Percentiles rank a stretch among this genome's conserved stretches.
Evolutionary conservation across 2,888 invertebrate species (phyloP).

Genomic region (Vesta saturnalis): DNA sequence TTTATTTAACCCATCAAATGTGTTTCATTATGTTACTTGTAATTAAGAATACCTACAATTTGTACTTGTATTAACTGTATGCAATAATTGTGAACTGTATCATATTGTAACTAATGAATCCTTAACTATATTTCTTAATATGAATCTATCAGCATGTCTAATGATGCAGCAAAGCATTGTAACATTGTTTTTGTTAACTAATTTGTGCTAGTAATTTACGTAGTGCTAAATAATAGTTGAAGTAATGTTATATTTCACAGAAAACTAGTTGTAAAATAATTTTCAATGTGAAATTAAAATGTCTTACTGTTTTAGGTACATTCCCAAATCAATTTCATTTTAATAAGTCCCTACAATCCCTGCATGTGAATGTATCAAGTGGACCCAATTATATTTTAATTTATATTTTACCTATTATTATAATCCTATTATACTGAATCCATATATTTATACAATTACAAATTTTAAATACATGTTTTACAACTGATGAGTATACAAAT

Average conservation of each 20-base stretch:
- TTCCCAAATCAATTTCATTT: slow-evolving; percentile 55
- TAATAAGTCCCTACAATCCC: slow-evolving; percentile 36
- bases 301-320: slow-evolving; percentile 54
- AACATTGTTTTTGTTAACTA: background rate
- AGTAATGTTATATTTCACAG: background rate
- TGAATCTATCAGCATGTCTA: background rate
- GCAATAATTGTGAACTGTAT: background rate
- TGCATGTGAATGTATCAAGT: background rate
- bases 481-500: too few species aligned
- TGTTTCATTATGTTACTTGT: background rate
- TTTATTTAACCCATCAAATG: background rate
- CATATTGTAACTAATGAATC: background rate
- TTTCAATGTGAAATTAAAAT: background rate
- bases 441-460: too few species aligned
- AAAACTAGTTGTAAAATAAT: slow-evolving; percentile 1
- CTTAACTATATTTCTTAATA: background rate
- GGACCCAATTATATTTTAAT: too few species aligned
- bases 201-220: background rate
- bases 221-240: background rate
- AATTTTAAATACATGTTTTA: too few species aligned
- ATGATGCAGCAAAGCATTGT: background rate
- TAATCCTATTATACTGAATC: too few species aligned
- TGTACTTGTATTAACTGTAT: too few species aligned
- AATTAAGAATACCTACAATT: too few species aligned
- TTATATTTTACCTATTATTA: too few species aligned